Evolutionary conservation across 2,113 vertebrate species (phyloP).

Genomic region (Vulpes lagopus): DNA sequence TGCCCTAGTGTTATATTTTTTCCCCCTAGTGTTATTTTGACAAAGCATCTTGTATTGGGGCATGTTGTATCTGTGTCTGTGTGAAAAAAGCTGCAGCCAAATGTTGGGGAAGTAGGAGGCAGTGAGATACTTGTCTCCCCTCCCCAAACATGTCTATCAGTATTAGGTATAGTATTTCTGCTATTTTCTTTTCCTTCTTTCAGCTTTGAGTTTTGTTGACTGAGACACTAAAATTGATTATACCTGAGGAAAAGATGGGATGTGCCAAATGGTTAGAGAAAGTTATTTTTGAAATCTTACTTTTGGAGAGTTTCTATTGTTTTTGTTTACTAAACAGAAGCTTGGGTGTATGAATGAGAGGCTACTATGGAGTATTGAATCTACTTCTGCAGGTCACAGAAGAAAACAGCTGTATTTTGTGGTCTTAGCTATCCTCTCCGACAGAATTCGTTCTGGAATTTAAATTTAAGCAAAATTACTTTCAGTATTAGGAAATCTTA

Average conservation of each 20-base stretch:
- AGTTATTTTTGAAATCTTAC: constrained; percentile 35
- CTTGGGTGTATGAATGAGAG: constrained; percentile 12
- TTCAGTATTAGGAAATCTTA: constrained; percentile 3
- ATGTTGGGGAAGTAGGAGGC: background rate
- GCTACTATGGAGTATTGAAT: background rate
- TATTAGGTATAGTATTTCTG: background rate
- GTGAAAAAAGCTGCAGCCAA: constrained; percentile 41
- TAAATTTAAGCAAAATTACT: constrained; percentile 60
- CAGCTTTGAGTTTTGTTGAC: constrained; percentile 41
- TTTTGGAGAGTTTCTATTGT: constrained; percentile 1
- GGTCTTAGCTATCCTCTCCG: background rate
- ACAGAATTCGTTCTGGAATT: constrained; percentile 22
- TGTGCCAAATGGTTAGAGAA: constrained; percentile 22
- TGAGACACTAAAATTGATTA: constrained; percentile 46
- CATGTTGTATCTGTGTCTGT: background rate
- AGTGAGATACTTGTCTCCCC: background rate
- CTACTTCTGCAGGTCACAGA: background rate
- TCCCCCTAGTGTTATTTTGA: background rate
- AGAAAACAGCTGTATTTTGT: constrained; percentile 46
- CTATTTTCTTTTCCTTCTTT: constrained; percentile 18
- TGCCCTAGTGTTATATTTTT: background rate
- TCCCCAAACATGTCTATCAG: background rate
- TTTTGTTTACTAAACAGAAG: constrained; percentile 43
- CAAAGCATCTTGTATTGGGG: constrained; percentile 29
- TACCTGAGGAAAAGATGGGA: background rate